A percentile compares a stretch with the other conserved stretches of the same genome.
phyloP scores from a whole-genome alignment of 2,113 vertebrate species.

The Gorsachius goisagi region DNA sequence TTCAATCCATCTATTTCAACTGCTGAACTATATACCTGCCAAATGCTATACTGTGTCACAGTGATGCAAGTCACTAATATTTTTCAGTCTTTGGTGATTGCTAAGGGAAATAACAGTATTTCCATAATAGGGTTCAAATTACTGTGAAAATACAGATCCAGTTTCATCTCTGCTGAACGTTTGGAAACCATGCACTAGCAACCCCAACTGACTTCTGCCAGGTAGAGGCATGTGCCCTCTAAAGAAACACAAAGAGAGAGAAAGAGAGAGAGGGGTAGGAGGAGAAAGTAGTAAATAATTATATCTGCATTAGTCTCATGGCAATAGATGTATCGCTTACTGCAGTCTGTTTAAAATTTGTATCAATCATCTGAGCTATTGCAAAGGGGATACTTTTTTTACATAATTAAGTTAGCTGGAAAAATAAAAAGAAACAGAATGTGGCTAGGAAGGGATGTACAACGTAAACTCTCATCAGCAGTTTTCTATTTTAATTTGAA shows the following conservation, averaged over 20 bases:
- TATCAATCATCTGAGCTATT: slow-evolving; percentile 63
- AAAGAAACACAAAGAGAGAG: slow-evolving; percentile 46
- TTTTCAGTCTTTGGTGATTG: slow-evolving; percentile 75
- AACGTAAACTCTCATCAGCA: slow-evolving; percentile 61
- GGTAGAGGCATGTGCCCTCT: slow-evolving; percentile 74
- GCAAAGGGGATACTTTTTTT: slow-evolving; percentile 64
- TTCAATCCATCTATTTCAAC: slow-evolving; percentile 69
- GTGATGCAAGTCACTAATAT: slow-evolving; percentile 76
- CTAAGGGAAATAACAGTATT: slow-evolving; percentile 76
- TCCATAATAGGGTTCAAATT: slow-evolving; percentile 72
- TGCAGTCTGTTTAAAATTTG: slow-evolving; percentile 58
- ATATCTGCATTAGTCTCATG: slow-evolving; percentile 65
- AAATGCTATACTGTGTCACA: slow-evolving; percentile 74
- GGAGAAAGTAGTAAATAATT: slow-evolving; percentile 54
- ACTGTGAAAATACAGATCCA: slow-evolving; percentile 71
- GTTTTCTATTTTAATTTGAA: slow-evolving; percentile 65
- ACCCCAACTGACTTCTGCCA: slow-evolving; percentile 76
- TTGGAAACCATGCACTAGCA: slow-evolving; percentile 79
- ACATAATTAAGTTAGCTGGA: slow-evolving; percentile 53
- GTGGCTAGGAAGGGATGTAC: slow-evolving; percentile 60
- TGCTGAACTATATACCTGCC: slow-evolving; percentile 76
- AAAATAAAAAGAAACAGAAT: slow-evolving; percentile 34
- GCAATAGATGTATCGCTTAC: slow-evolving; percentile 65
- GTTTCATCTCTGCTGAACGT: slow-evolving; percentile 70
- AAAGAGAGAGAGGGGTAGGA: slow-evolving; percentile 59